These are phyloP conservation scores for Blastobasis lacticolella DNA, from an alignment of 2,888 invertebrate genomes.

Conservation along the genomic window DNA sequence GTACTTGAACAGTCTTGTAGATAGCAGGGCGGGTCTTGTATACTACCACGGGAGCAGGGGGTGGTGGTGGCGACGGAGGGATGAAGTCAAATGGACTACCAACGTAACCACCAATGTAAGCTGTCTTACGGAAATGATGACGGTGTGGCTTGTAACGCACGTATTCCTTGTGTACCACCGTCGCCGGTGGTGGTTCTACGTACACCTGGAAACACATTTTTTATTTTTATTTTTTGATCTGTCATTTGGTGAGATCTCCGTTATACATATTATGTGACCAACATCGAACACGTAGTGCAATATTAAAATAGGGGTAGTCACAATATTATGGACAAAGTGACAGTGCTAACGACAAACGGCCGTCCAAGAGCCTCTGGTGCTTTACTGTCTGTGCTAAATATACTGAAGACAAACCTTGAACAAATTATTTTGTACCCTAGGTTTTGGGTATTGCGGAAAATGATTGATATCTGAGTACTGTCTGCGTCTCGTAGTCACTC, in stretches of 20 bases:
- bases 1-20: constrained; percentile 24
- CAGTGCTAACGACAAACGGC: constrained; percentile 16
- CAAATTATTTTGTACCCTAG: constrained; percentile 18
- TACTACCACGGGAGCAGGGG: constrained; percentile 1
- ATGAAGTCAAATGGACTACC: constrained; percentile 29
- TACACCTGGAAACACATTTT: constrained; percentile 34
- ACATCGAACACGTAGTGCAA: not conserved
- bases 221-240: not conserved
- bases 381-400: constrained; percentile 2
- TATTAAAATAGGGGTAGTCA: not conserved
- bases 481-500: constrained; percentile 18
- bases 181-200: constrained; percentile 30
- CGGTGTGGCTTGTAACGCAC: constrained; percentile 38
- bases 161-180: constrained; percentile 41
- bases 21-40: constrained; percentile 7
- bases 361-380: constrained; percentile 38
- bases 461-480: constrained; percentile 2
- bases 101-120: constrained; percentile 46
- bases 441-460: constrained; percentile 20
- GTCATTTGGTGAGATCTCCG: not conserved
- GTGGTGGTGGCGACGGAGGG: constrained; percentile 18
- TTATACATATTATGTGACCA: not conserved
- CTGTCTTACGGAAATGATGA: constrained; percentile 44
- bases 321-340: not conserved
- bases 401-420: constrained; percentile 39